Evolutionary conservation across 2,888 invertebrate species (phyloP), one percentile per base, ranked within the genome.

Genomic region (Lasioglossum marginatum): DNA sequence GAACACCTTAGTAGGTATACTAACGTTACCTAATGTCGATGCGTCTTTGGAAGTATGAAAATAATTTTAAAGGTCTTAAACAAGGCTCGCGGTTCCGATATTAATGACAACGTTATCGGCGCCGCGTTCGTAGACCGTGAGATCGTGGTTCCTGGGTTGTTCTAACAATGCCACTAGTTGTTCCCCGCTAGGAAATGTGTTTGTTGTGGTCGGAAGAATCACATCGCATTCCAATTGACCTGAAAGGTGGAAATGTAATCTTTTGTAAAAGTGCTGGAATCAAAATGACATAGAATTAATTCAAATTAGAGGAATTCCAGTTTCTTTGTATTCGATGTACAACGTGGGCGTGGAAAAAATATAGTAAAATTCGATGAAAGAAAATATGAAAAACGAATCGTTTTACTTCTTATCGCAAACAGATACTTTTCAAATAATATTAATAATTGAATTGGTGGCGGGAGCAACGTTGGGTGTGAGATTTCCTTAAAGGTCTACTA

Each of bases 31-130:
- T 19, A 45, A 77, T 48, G 23, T 79, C 70, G 66, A 66, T 66
- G 37, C 37, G 77, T 87, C 86, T 87, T 87, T 86, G 86, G 87
- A 83, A 87, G 48, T 77, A 76, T 45, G 76, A 45, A 40, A 79
- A 74, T 70, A 71, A 34, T 45, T 37, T 71, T 81, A 14, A n/a
- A 19, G n/a, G 48, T 60, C 45, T 95, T 94, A 97, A 83, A 97
- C 97, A 92, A 97, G 96, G 95, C 97, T 97, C 14, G 97, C 97
- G 27, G 97, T 96, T 70, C 97, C 97, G 74, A 96, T 95, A 86
- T 96, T 96, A 19, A 94, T 92, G 12, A 94, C 92, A 57, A 93
- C 92, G 73, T 94, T 94, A 82, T 94, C 94, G 37, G 91, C 89
- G n/a, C 92, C 90, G 63, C 94, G 87, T 82, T 94, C 94, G 82